Percentiles rank a stretch among this genome's conserved stretches.
Evolutionary conservation across 2,888 invertebrate genomes (phyloP).

Genomic region (Rhaphigaster nebulosa): DNA sequence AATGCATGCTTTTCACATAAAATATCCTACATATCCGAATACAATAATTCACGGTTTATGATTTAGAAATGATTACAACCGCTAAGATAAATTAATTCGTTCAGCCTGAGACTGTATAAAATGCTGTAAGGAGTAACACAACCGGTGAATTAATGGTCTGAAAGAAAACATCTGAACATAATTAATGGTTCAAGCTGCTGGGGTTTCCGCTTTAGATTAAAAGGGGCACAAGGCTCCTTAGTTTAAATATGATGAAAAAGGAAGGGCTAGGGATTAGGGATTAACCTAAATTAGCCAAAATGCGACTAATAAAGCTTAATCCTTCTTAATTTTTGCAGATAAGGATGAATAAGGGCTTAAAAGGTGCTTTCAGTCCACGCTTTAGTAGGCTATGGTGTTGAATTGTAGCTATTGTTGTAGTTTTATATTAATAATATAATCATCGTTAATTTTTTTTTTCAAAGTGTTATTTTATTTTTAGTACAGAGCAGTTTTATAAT

Average conservation of each 20-base stretch:
- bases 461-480: background rate
- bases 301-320: conserved; percentile 35
- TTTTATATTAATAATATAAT: background rate
- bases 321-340: conserved; percentile 40
- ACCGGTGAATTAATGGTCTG: background rate
- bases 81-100: background rate
- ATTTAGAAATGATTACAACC: background rate
- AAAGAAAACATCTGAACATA: conserved; percentile 33
- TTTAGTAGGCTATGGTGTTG: background rate
- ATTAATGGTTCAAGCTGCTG: conserved; percentile 9
- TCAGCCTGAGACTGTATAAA: background rate
- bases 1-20: too few relatives aligned
- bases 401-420: background rate
- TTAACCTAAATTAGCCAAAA: conserved; percentile 35
- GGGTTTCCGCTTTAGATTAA: conserved; percentile 37
- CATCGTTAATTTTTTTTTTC: background rate
- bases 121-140: background rate
- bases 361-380: background rate
- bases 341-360: conserved; percentile 36
- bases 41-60: background rate
- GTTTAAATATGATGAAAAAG: conserved; percentile 43
- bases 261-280: conserved; percentile 27
- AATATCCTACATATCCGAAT: background rate
- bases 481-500: background rate
- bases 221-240: conserved; percentile 13